phyloP scores from a whole-genome alignment of 2,113 vertebrate species.

The Trematomus loennbergii region DNA sequence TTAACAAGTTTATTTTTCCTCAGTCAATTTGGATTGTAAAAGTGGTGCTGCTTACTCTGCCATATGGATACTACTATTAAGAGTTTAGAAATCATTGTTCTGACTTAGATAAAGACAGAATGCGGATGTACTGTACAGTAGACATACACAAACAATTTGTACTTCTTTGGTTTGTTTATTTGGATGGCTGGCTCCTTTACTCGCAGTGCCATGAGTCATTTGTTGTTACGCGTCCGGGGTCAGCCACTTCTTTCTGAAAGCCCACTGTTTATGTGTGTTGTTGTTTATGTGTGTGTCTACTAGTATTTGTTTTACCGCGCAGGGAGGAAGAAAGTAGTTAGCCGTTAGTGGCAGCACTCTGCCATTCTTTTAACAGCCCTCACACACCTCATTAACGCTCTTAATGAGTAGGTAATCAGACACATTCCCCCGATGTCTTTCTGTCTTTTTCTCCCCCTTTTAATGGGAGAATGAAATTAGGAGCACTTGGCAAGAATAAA shows the following conservation, averaged over 20 bases:
- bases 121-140: not conserved
- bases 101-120: conserved; percentile 7
- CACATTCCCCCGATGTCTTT: conserved; percentile 57
- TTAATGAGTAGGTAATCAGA: conserved; percentile 90
- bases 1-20: too few species aligned
- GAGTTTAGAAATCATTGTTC: not conserved
- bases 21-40: too few species aligned
- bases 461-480: conserved; percentile 58
- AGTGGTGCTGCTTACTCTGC: not conserved
- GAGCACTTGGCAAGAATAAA: conserved; percentile 61
- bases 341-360: conserved; percentile 77
- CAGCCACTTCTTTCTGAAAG: conserved; percentile 31
- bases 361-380: conserved; percentile 79
- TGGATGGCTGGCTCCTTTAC: conserved; percentile 32
- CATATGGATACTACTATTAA: not conserved
- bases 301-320: conserved; percentile 57
- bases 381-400: conserved; percentile 84
- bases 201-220: conserved; percentile 23
- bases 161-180: conserved; percentile 27
- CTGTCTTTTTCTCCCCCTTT: conserved; percentile 39
- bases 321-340: conserved; percentile 76
- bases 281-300: conserved; percentile 66
- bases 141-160: conserved; percentile 18
- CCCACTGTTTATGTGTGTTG: conserved; percentile 37
- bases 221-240: conserved; percentile 43